Evolutionary conservation across 1,140 invertebrate species (phyloP).

Genomic region (Caenorhabditis tropicalis): DNA sequence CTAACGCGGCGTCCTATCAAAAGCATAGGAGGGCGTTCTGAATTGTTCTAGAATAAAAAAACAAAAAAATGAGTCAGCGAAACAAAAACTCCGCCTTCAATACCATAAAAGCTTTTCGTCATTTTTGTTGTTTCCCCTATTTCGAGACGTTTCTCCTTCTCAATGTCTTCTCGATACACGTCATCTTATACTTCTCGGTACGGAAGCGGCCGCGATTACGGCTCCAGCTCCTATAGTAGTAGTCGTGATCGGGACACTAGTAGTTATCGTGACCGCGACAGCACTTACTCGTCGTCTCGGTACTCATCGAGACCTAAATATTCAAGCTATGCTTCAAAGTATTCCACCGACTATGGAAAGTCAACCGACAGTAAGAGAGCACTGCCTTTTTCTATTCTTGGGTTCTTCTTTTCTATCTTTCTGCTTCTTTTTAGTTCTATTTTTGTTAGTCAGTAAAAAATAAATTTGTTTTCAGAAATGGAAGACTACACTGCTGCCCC

Average conservation of each 20-base stretch:
- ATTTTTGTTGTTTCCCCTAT: background rate
- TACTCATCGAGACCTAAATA: background rate
- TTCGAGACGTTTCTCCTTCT: background rate
- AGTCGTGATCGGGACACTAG: slow-evolving; percentile 9
- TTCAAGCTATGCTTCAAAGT: slow-evolving; percentile 26
- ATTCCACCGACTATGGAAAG: slow-evolving; percentile 2
- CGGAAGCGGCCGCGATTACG: slow-evolving; percentile 15
- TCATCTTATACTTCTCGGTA: slow-evolving; percentile 14
- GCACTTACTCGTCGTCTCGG: background rate
- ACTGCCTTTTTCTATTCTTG: background rate
- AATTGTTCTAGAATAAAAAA: slow-evolving; percentile 19
- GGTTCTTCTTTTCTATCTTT: background rate
- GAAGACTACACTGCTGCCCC: slow-evolving; percentile 13
- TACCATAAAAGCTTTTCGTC: slow-evolving; percentile 20
- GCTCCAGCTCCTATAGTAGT: background rate
- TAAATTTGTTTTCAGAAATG: background rate
- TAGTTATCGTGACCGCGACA: background rate
- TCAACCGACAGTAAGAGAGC: background rate
- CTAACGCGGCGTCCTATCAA: background rate
- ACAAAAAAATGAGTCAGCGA: slow-evolving; percentile 28
- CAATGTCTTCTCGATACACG: slow-evolving; percentile 18
- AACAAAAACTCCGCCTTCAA: slow-evolving; percentile 1
- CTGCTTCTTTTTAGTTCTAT: background rate
- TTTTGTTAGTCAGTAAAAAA: background rate
- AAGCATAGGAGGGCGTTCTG: background rate